Percentiles rank a stretch among this genome's conserved stretches.
These are phyloP conservation scores for Lampris incognitus DNA, from an alignment of 2,113 vertebrate genomes.

Conservation along the genomic window DNA sequence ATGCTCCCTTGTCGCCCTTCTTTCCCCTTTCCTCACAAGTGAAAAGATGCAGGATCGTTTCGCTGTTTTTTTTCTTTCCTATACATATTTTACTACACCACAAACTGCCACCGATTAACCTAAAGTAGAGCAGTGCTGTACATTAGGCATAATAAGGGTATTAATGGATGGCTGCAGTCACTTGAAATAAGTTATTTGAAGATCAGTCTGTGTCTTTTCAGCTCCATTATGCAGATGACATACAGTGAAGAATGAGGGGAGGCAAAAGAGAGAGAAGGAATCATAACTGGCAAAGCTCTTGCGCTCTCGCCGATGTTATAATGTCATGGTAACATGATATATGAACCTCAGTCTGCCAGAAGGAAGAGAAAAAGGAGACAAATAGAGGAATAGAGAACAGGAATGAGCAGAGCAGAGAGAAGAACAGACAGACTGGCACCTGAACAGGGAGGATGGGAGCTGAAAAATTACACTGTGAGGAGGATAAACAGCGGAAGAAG, in stretches of 20 bases:
- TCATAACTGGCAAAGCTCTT: too few relatives aligned
- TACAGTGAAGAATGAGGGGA: not conserved
- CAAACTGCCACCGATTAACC: too few relatives aligned
- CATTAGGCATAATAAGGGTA: too few relatives aligned
- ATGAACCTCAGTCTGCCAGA: conserved; percentile 2
- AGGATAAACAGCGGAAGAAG: conserved; percentile 25
- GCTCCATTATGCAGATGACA: not conserved
- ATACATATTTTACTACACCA: too few relatives aligned
- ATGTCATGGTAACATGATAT: conserved; percentile 14
- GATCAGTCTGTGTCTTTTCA: not conserved
- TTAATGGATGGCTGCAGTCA: too few relatives aligned
- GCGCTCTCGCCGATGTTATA: too few relatives aligned
- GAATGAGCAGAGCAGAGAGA: conserved; percentile 21
- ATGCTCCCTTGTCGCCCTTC: too few relatives aligned
- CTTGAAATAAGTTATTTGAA: not conserved
- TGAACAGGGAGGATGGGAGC: conserved; percentile 33
- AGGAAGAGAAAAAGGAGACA: not conserved
- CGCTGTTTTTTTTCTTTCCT: too few relatives aligned
- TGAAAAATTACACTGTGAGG: conserved; percentile 18
- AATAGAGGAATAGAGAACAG: conserved; percentile 10
- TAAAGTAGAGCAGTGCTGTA: too few relatives aligned
- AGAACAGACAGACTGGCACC: conserved; percentile 28
- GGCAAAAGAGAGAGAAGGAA: not conserved
- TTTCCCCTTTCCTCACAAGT: too few relatives aligned
- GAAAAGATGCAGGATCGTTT: too few relatives aligned